These are phyloP conservation scores for Struthio camelus DNA, from an alignment of 2,113 vertebrate genomes.

Conservation along the genomic window DNA sequence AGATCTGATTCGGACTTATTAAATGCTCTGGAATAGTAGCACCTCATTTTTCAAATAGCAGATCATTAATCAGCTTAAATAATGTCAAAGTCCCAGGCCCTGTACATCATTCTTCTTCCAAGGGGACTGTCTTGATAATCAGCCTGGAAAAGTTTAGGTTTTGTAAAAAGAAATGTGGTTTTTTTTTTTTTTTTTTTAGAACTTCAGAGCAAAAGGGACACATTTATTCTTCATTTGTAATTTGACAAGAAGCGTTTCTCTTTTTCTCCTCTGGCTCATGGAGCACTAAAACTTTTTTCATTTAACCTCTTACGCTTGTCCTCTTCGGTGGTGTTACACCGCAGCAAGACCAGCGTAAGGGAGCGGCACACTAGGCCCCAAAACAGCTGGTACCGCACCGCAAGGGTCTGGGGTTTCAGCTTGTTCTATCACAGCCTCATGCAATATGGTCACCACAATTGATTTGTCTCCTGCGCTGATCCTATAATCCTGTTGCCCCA, in stretches of 20 bases:
- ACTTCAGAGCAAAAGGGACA: background rate
- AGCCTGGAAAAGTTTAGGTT: background rate
- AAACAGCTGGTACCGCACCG: too few relatives aligned
- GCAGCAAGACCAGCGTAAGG: background rate
- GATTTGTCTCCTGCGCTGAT: background rate
- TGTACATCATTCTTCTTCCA: background rate
- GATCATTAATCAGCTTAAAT: background rate
- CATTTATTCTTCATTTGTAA: background rate
- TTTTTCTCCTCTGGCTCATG: background rate
- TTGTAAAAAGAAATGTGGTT: background rate
- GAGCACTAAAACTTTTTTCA: background rate
- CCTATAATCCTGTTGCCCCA: background rate
- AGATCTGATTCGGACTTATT: background rate
- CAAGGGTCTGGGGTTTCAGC: background rate
- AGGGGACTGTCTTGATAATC: background rate
- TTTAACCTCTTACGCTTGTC: background rate
- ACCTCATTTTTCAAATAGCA: background rate
- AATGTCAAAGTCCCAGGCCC: background rate
- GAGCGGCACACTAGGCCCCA: background rate
- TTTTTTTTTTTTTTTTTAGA: background rate
- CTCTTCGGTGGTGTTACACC: background rate
- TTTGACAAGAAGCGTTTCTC: background rate
- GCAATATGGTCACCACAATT: background rate
- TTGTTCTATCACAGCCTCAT: rapidly evolving
- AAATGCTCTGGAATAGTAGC: background rate